A percentile compares a stretch with the other conserved stretches of the same genome.
Conservation (phyloP, 92 coral and sea anemone species). For the Montipora capitata region DNA sequence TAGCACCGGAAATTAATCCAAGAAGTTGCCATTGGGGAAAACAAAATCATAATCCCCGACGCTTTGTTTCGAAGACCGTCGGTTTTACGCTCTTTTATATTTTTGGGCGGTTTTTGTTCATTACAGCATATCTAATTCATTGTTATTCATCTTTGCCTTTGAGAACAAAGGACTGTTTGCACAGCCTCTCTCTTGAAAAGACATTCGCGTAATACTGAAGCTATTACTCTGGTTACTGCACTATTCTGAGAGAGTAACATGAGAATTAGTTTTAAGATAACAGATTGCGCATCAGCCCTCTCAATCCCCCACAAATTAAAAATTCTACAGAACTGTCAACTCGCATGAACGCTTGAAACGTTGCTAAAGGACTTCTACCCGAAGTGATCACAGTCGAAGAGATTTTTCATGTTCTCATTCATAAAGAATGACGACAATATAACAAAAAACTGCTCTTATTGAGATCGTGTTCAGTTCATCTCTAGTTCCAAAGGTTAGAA, state of each 20-base stretch:
- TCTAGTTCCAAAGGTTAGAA: no score
- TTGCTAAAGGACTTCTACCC: not conserved
- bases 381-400: no score
- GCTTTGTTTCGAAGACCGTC: slow-evolving; percentile 40
- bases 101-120: not conserved
- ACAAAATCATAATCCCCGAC: not conserved
- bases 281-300: slow-evolving; percentile 35
- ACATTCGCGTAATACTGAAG: slow-evolving; percentile 31
- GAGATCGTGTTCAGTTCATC: not conserved
- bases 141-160: slow-evolving; percentile 30
- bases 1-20: not conserved
- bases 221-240: slow-evolving; percentile 3
- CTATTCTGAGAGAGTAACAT: slow-evolving; percentile 26
- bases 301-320: not conserved
- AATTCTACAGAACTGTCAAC: not conserved
- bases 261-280: slow-evolving; percentile 35
- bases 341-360: not conserved
- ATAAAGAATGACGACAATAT: no score
- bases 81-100: slow-evolving; percentile 11
- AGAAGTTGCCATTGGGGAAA: not conserved
- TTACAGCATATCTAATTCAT: slow-evolving; percentile 19
- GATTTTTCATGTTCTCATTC: no score
- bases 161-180: slow-evolving; percentile 43
- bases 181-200: slow-evolving; percentile 44
- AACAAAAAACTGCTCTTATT: not conserved